phyloP scores from a whole-genome alignment of 2,888 invertebrate genomes.

The Ypsolopha sequella region DNA sequence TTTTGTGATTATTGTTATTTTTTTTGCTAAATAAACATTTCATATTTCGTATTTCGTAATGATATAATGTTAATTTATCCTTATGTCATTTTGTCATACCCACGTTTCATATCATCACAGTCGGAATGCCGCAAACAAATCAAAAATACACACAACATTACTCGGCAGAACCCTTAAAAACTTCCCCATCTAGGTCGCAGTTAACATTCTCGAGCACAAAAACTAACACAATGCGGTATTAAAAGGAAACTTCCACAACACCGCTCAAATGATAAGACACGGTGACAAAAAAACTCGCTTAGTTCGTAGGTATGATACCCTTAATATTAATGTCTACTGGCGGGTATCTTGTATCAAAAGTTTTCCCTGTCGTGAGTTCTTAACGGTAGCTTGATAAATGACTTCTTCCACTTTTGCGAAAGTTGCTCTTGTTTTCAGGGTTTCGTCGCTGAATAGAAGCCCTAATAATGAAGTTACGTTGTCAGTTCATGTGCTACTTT shows the following conservation, averaged over 20 bases:
- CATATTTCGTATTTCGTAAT: too few species aligned
- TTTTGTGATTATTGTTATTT: too few species aligned
- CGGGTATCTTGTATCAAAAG: constrained; percentile 65
- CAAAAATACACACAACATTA: too few species aligned
- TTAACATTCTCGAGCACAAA: constrained; percentile 26
- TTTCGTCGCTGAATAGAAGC: too few species aligned
- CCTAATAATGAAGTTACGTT: too few species aligned
- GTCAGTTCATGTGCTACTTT: too few species aligned
- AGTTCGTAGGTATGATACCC: constrained; percentile 45
- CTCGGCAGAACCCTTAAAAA: constrained; percentile 7
- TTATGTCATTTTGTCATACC: too few species aligned
- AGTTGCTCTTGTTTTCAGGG: constrained; percentile 37
- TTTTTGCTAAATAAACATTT: too few species aligned
- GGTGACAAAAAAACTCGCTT: constrained; percentile 16
- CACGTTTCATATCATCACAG: too few species aligned
- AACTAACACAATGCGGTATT: constrained; percentile 23
- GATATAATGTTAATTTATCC: too few species aligned
- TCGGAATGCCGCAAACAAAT: too few species aligned
- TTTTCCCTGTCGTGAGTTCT: constrained; percentile 64
- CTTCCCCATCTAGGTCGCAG: constrained; percentile 25
- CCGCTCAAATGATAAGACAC: constrained; percentile 61
- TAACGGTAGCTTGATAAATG: constrained; percentile 66
- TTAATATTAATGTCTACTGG: constrained; percentile 66
- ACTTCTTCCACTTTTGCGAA: constrained; percentile 58
- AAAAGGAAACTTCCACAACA: constrained; percentile 35